phyloP scores from a whole-genome alignment of 2,888 invertebrate genomes.

The Cerastis leucographa region DNA sequence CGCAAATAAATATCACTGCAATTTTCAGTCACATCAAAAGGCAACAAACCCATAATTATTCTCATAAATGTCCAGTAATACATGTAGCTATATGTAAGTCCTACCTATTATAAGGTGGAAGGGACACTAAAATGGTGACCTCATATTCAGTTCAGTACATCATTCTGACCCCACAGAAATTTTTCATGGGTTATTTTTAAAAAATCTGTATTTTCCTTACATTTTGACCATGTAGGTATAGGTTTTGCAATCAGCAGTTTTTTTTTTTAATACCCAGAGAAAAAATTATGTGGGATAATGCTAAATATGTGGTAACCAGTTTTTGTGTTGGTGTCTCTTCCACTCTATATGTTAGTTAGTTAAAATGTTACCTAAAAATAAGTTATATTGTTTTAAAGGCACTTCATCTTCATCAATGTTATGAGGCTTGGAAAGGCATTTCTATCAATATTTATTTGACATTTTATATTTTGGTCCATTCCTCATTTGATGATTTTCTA shows the following conservation, averaged over 20 bases:
- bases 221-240: no score
- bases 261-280: no score
- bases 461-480: constrained; percentile 32
- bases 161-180: no score
- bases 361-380: constrained; percentile 1
- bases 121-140: no score
- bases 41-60: constrained; percentile 7
- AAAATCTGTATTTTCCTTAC: no score
- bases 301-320: no score
- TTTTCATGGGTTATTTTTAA: no score
- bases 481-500: constrained; percentile 15
- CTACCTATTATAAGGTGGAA: neutral
- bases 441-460: constrained; percentile 27
- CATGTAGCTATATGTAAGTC: constrained; percentile 1
- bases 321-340: no score
- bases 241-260: no score
- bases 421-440: constrained; percentile 37
- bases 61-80: constrained; percentile 6
- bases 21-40: neutral
- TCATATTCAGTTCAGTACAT: no score
- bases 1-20: neutral
- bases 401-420: neutral
- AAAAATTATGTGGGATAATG: no score
- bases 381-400: neutral
- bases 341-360: neutral